These are phyloP conservation scores for Myiagra hebetior DNA, from an alignment of 2,113 vertebrate species.

Conservation along the genomic window DNA sequence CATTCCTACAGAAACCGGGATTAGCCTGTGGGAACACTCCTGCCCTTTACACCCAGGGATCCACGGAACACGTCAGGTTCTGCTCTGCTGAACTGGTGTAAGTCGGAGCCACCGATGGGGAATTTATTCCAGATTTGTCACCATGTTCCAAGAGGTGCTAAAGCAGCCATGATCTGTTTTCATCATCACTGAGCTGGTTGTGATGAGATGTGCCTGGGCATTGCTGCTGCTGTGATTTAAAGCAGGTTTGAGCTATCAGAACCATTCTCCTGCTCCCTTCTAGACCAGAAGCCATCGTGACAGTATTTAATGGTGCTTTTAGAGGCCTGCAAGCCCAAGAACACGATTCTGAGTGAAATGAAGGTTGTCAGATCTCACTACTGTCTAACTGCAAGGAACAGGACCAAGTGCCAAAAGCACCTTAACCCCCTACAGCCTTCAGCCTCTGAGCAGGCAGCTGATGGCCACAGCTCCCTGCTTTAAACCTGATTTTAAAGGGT, in stretches of 20 bases:
- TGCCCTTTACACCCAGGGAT: not conserved
- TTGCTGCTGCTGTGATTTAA: not conserved
- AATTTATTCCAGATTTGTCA: not conserved
- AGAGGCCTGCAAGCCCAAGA: not conserved
- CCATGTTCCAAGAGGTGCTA: not conserved
- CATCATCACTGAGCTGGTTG: not conserved
- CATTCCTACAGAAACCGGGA: not conserved
- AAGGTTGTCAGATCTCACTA: not conserved
- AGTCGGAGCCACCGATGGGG: not conserved
- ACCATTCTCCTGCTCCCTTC: not conserved
- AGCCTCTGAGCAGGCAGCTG: not conserved
- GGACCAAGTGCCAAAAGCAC: not conserved
- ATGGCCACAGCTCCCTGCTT: not conserved
- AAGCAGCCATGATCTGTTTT: not conserved
- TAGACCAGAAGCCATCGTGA: not conserved
- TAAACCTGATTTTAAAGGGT: not conserved
- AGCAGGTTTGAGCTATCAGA: not conserved
- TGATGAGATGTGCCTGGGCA: not conserved
- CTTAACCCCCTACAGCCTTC: not conserved
- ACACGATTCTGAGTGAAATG: not conserved
- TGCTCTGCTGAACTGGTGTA: not conserved
- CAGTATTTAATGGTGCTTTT: not conserved
- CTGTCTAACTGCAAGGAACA: not conserved
- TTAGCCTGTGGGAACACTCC: not conserved
- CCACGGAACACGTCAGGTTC: not conserved